Conservation (phyloP, 1,140 invertebrate genomes). For the Ips nitidus region DNA sequence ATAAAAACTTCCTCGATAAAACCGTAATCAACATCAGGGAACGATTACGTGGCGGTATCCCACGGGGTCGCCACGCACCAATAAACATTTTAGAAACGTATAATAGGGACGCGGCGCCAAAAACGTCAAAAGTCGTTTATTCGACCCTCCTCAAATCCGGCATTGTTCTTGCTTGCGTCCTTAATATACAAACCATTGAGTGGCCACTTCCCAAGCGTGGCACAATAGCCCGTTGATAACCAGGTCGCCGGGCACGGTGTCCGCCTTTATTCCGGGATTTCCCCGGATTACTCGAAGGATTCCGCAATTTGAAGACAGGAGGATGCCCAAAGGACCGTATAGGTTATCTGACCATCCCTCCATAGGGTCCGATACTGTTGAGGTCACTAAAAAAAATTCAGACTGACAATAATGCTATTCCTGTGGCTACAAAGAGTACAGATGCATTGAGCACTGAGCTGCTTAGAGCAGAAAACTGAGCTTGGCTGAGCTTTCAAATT, state of each 20-base stretch:
- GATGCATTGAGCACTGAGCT: not conserved
- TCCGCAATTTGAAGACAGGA: constrained; percentile 79
- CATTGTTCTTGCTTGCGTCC: constrained; percentile 4
- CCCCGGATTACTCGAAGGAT: constrained; percentile 71
- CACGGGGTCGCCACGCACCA: not conserved
- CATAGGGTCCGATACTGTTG: constrained; percentile 69
- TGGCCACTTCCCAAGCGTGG: constrained; percentile 67
- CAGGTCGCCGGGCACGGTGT: constrained; percentile 82
- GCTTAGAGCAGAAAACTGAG: too few species aligned
- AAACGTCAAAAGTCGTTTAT: constrained; percentile 7
- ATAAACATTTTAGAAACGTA: not conserved
- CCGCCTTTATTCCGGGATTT: constrained; percentile 61
- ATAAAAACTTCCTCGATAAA: too few species aligned
- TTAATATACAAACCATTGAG: constrained; percentile 28
- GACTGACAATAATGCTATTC: not conserved
- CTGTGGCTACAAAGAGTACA: not conserved
- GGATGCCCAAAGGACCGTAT: constrained; percentile 85
- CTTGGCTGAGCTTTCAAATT: too few species aligned
- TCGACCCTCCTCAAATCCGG: constrained; percentile 14
- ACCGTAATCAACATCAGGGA: not conserved
- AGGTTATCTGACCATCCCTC: constrained; percentile 93
- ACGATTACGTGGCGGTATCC: not conserved
- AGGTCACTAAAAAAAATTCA: constrained; percentile 59
- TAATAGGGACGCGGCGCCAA: not conserved
- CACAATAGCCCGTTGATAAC: constrained; percentile 78